Percentiles rank a stretch among this genome's conserved stretches.
phyloP scores from a whole-genome alignment of 2,888 invertebrate species.

The Eubasilissa splendida region DNA sequence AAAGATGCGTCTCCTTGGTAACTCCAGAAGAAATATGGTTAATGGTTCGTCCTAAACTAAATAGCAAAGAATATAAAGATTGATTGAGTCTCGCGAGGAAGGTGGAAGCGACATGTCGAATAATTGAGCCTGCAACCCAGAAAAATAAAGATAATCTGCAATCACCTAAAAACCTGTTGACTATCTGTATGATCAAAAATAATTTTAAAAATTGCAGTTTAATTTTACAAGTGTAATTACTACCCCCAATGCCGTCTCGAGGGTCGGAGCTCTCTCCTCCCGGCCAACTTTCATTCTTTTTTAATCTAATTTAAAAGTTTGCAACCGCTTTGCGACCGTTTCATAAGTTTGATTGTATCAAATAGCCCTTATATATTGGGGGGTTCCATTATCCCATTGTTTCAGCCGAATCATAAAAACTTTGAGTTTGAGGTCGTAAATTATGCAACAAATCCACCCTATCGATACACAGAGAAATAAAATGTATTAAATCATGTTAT shows the following conservation, averaged over 20 bases:
- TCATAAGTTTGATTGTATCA: conserved; percentile 58
- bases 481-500: too few relatives aligned
- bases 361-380: conserved; percentile 43
- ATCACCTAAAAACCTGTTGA: too few relatives aligned
- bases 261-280: conserved; percentile 31
- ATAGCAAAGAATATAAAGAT: too few relatives aligned
- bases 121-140: too few relatives aligned
- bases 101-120: too few relatives aligned
- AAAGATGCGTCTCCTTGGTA: too few relatives aligned
- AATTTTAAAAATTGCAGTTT: too few relatives aligned
- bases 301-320: conserved; percentile 58
- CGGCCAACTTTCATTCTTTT: conserved; percentile 49
- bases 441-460: conserved; percentile 37
- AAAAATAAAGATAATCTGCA: too few relatives aligned
- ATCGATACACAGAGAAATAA: background rate
- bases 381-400: conserved; percentile 47
- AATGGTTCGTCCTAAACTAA: too few relatives aligned
- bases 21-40: too few relatives aligned
- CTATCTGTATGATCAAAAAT: too few relatives aligned
- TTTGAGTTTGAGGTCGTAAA: conserved; percentile 37
- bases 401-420: conserved; percentile 50
- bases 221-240: background rate
- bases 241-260: background rate
- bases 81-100: too few relatives aligned
- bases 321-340: conserved; percentile 57